Base-by-base conservation (phyloP, 2,888 invertebrate genomes). In the Halictus ligatus region DNA sequence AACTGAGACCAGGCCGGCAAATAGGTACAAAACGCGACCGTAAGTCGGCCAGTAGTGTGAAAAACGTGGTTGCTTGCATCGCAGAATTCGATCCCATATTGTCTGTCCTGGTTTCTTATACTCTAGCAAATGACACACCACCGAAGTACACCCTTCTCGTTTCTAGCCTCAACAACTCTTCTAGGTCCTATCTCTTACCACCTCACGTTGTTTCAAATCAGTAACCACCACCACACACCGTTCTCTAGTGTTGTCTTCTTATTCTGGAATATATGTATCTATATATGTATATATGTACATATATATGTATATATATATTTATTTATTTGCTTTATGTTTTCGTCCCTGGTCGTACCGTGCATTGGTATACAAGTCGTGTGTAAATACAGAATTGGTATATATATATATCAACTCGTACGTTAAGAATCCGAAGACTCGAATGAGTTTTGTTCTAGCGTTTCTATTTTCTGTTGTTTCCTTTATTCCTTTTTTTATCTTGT, bases 1-100 rank as follows among this genome's bases (percentile, higher is more conserved):
- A 93, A 85, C 85, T 92, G 72, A 91, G 90, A 89, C 78, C 90
- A 69, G 89, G 87, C 78, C 89, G 90, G 81, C 79, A 85, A 71
- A 81, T 88, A 85, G 89, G 90, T 87, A 90, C 90, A 84, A 87
- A 81, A 86, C 84, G 91, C 92, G 91, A 88, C 89, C 89, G 91
- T 92, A 92, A 93, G 92, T 92, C 92, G 93, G 89, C 86, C 88
- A 80, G 85, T 87, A 90, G 83, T 89, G 87, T 90, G 87, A 79
- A 87, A 64, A 89, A 76, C 82, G 80, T 87, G 89, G 88, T 84
- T 83, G 91, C 90, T 91, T 91, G 81, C 84, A 86, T 77, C 78
- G 88, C 87, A 86, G 84, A 89, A 69, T 85, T 84, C 78, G 76
- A 48, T 86, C 83, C 50, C 75, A 48, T 64, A 64, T 89, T 90